These are phyloP conservation scores for Dolomedes plantarius DNA, from an alignment of 2,888 invertebrate genomes.

Conservation along the genomic window DNA sequence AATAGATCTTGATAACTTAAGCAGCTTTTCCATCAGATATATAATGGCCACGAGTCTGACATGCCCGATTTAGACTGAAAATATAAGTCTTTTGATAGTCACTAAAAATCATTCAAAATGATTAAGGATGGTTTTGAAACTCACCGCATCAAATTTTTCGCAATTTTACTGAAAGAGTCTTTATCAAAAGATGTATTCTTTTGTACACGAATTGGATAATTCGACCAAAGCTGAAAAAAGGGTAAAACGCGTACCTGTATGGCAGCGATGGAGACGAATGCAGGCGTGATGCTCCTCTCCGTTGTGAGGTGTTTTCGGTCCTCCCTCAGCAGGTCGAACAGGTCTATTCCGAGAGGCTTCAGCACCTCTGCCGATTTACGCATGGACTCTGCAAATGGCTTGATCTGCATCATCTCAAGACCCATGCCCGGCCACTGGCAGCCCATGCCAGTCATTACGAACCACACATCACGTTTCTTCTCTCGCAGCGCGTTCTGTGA, in stretches of 20 bases:
- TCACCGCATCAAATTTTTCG: too few species aligned
- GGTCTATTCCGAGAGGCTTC: conserved; percentile 87
- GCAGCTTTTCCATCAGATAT: too few species aligned
- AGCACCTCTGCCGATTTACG: conserved; percentile 85
- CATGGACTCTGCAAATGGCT: conserved; percentile 81
- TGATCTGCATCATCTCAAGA: conserved; percentile 39
- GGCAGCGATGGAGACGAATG: conserved; percentile 79
- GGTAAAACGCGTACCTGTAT: conserved; percentile 78
- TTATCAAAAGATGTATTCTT: too few species aligned
- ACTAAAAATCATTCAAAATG: too few species aligned
- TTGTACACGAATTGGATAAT: too few species aligned
- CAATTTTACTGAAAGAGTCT: too few species aligned
- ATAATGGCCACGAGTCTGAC: too few species aligned
- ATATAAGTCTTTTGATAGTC: too few species aligned
- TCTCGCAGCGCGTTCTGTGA: conserved; percentile 17
- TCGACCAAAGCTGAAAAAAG: too few species aligned
- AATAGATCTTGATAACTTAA: too few species aligned
- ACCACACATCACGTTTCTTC: conserved; percentile 86
- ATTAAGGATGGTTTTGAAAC: too few species aligned
- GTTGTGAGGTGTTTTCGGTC: conserved; percentile 81
- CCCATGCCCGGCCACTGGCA: conserved; percentile 69
- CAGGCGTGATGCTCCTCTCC: conserved; percentile 24
- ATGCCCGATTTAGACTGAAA: too few species aligned
- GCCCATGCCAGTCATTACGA: conserved; percentile 94
- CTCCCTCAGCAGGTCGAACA: conserved; percentile 88